These are phyloP conservation scores for Bruchidius siliquastri DNA, from an alignment of 2,888 invertebrate species.

Conservation along the genomic window DNA sequence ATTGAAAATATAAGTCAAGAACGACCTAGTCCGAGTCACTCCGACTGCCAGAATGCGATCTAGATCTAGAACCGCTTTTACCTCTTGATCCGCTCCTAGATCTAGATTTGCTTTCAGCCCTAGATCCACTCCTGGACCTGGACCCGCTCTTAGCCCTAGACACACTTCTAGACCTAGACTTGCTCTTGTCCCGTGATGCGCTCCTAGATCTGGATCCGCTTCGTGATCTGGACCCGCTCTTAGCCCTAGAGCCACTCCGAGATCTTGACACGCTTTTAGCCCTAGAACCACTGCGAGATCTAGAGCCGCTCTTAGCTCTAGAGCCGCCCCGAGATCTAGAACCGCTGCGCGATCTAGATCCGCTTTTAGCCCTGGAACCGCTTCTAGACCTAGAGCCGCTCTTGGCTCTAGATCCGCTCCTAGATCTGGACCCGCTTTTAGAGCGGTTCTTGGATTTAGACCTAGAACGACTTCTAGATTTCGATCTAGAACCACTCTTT, in stretches of 20 bases:
- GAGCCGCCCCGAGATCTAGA: conserved; percentile 42
- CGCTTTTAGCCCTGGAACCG: conserved; percentile 36
- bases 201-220: conserved; percentile 38
- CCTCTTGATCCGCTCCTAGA: conserved; percentile 28
- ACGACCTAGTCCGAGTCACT: conserved; percentile 21
- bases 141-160: conserved; percentile 37
- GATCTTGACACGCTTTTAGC: conserved; percentile 38
- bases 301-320: conserved; percentile 27
- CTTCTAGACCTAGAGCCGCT: conserved; percentile 14
- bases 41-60: conserved; percentile 39
- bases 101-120: conserved; percentile 38
- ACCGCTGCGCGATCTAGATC: conserved; percentile 28
- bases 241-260: conserved; percentile 37
- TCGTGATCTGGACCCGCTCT: conserved; percentile 33
- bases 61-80: conserved; percentile 29
- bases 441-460: conserved; percentile 41
- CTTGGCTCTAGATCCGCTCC: conserved; percentile 21
- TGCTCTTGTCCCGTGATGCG: conserved; percentile 37
- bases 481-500: conserved; percentile 28
- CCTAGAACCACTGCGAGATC: conserved; percentile 41
- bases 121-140: conserved; percentile 25
- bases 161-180: conserved; percentile 36
- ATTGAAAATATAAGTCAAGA: not conserved
- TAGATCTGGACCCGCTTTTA: conserved; percentile 30
- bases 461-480: conserved; percentile 35